Evolutionary conservation across 2,888 invertebrate species (phyloP), one percentile per base, ranked within the genome.

Genomic region (Leptopterna dolabrata): DNA sequence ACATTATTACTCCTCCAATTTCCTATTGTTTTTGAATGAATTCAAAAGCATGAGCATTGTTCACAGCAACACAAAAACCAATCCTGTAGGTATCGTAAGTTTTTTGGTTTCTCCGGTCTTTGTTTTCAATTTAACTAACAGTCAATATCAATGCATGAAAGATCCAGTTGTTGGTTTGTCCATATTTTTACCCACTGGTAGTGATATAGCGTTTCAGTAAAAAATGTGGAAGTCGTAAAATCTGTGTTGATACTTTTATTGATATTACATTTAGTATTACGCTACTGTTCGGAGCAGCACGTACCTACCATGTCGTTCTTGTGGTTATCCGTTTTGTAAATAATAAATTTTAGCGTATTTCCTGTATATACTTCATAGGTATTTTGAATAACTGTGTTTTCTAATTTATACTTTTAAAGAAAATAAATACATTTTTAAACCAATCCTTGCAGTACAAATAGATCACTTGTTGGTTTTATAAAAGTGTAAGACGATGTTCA

Each of bases 401-500:
- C 9, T 71, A 9, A 11, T 27, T 78, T 24, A 36, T 9, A 36
- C 4, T 19, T 73, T 73, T 29, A 36, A 36, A n/a, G 27, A 14
- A 19, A 16, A 24, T 76, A 11, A 41, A 36, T n/a, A n/a, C 19
- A 29, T 27, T 76, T 43, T 78, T 43, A 16, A 24, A 45, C 11
- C 19, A 43, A 43, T 24, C 78, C 78, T 78, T 24, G 78, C 41
- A 78, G 78, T 78, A 78, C 78, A 78, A 78, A 76, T 45, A 43
- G 19, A n/a, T 76, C 71, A 51, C 19, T 9, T 63, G 63, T 27
- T 24, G 24, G 63, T 63, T 63, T 19, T 11, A 13, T 4, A 24
- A 9, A 4, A 24, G 24, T 24, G 11, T 24, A 63, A 0, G 3
- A 11, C 24, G 27, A 36, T 27, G 63, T 63, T 63, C 19, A 63